Evolutionary conservation across 2,113 vertebrate genomes (phyloP), one percentile per base, ranked within the genome.

Genomic region (Porphyrio hochstetteri): DNA sequence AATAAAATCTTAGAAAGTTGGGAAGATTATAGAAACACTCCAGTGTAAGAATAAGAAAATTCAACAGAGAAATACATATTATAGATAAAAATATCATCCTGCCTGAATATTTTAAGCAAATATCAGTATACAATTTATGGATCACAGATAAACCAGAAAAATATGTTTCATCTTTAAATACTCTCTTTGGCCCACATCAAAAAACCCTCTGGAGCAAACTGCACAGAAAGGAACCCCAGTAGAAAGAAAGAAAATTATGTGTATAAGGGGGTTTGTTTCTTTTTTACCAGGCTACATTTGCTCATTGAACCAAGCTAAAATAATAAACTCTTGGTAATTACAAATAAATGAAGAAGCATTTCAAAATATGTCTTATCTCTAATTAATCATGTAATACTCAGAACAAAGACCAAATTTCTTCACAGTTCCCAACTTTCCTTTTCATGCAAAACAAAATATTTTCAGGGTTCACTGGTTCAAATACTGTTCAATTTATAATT

Each of bases 321-420:
- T 46, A 75, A 35, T 10, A 77, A 77, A 56, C 27, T 71, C 33
- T 44, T 76, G 40, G 19, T 56, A 79, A 79, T 52, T 90, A 48
- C 29, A 79, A 88, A 72, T 67, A 88, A 90, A 84, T 44, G 55
- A 77, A 96, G 46, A 42, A 86, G 13, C 23, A 56, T 95, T 95
- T 82, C 33, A 18, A 93, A 96, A 82, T 53, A 38, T 20, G 4
- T n/a, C 42, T 75, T 88, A 65, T 84, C 40, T 71, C 82, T 96
- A 85, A 86, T 94, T 93, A 94, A 92, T 93, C 80, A 86, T 88
- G 21, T 40, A 88, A 70, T 68, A 69, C 13, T 64, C 18, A 92
- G 90, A 96, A 95, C 48, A 88, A 89, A 59, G 31, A 81, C 23
- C 27, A n/a, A 12, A 76, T 86, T 82, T 92, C 56, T 85, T 88